Evolutionary conservation across 2,113 vertebrate genomes (phyloP), one percentile per base, ranked within the genome.

Genomic region (Sturnus vulgaris): DNA sequence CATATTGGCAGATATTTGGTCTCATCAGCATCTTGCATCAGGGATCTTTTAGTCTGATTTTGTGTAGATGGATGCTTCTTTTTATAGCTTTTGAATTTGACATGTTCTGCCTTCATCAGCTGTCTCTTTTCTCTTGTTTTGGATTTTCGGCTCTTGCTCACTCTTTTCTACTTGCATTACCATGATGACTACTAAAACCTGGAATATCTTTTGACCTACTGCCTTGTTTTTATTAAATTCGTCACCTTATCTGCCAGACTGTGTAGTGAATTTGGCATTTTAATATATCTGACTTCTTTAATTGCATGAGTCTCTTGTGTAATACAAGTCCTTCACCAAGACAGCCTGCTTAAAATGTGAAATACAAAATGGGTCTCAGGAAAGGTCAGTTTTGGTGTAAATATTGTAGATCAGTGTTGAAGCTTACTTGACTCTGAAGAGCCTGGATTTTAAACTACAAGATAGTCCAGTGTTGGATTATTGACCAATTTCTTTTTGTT

Each of bases 401-500:
- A 64, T 92, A 50, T 15, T 94, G 42, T 56, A 69, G 56, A 65
- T 68, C 37, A 55, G 4, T 68, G 28, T 92, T 92, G 85, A 87
- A 63, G 63, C 60, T 83, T 78, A 23, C 78, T 95, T 95, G 82
- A 87, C 82, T 80, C 70, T 84, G 82, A 89, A 91, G 86, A 88
- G 83, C 25, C 56, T 77, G 87, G 35, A 64, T 85, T 93, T 82
- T 65, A 89, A 93, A 95, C 94, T 81, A 50, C 42, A 4, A 52
- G 46, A 33, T 73, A 95, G 84, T 77, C 88, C 8, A 4, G n/a
- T 84, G 89, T 66, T 24, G 4, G n/a, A 66, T 86, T 91, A 96
- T 91, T 97, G 89, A 96, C 90, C 79, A 76, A 37, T 87, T 90
- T 92, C 47, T 95, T 89, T 94, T 57, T 95, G 68, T 90, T 95